phyloP scores from a whole-genome alignment of 2,113 vertebrate species.

The Psophia crepitans region DNA sequence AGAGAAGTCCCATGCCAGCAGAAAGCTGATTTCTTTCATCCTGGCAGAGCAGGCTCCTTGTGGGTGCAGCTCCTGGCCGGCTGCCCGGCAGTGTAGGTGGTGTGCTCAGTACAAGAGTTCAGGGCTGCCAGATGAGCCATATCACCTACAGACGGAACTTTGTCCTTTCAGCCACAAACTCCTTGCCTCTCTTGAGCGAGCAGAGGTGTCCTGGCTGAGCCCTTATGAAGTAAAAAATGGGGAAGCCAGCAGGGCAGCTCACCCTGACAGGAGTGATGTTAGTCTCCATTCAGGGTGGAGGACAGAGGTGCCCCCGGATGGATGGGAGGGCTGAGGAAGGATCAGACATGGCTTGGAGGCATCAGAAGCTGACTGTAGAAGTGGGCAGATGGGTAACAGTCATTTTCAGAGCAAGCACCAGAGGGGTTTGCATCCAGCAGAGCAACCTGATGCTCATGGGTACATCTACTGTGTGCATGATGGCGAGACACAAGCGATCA shows the following conservation, averaged over 20 bases:
- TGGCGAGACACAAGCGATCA: rapidly evolving
- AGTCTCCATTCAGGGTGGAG: background rate
- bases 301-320: background rate
- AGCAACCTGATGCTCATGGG: rapidly evolving
- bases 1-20: background rate
- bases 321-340: background rate
- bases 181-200: background rate
- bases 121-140: conserved; percentile 37
- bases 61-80: conserved; percentile 23
- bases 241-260: background rate
- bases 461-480: background rate
- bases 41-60: background rate
- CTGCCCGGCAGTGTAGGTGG: conserved; percentile 18
- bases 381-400: background rate
- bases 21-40: conserved; percentile 2
- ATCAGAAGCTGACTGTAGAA: background rate
- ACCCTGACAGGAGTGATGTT: background rate
- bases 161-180: conserved; percentile 5
- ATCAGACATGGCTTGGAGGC: background rate
- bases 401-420: background rate
- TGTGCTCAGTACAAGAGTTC: conserved; percentile 53
- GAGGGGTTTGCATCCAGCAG: background rate
- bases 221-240: background rate
- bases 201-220: background rate
- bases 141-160: conserved; percentile 49